A percentile compares a stretch with the other conserved stretches of the same genome.
Evolutionary conservation across 2,797 vertebrate species (phyloP).

Genomic region (Notoglanidium macrostoma): DNA sequence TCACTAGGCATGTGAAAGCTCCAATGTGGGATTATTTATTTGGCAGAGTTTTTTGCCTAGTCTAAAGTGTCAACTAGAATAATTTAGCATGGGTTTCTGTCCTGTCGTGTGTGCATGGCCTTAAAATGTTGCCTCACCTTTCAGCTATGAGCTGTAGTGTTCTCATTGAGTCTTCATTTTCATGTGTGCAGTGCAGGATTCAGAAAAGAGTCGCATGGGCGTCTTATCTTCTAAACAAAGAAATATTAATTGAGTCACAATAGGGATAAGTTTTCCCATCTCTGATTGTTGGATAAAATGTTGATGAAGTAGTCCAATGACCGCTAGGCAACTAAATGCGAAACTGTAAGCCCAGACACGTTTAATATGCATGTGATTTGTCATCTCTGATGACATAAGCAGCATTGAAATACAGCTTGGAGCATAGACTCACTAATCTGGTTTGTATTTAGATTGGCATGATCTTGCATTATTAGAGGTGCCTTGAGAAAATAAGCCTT

Average conservation of each 20-base stretch:
- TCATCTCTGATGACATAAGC: background rate
- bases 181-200: background rate
- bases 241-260: background rate
- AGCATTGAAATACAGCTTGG: background rate
- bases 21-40: background rate
- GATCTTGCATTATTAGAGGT: background rate
- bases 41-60: background rate
- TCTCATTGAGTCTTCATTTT: background rate
- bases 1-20: background rate
- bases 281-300: background rate
- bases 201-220: background rate
- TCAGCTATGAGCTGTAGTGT: background rate
- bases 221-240: background rate
- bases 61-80: too few relatives aligned
- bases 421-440: background rate
- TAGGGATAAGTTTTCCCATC: background rate
- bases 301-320: background rate
- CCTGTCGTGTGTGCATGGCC: background rate
- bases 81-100: background rate
- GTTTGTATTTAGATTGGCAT: background rate
- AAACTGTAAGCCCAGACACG: background rate
- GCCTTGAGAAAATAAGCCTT: background rate
- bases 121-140: background rate
- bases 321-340: background rate
- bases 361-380: background rate